Evolutionary conservation across 2,888 invertebrate genomes (phyloP), one percentile per base, ranked within the genome.

Genomic region (Seira ritae): DNA sequence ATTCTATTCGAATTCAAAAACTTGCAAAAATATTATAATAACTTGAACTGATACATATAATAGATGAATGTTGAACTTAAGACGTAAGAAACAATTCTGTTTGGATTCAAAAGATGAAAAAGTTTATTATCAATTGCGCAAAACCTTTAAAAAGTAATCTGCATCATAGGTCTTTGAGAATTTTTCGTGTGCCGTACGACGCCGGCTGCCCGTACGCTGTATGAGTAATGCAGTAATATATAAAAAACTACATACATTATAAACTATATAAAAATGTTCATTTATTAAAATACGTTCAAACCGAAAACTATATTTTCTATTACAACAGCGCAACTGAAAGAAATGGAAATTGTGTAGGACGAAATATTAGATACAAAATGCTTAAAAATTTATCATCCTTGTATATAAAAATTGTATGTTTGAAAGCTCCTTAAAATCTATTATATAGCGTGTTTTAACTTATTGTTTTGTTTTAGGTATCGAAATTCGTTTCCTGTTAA

Each of bases 401-500:
- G 76, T 70, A 75, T 66, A 75, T 75, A 80, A 80, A 81, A 42
- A 31, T n/a, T 31, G 70, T 50, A 66, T 71, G 81, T 76, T 37
- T 81, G 70, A 70, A 42, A 70, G 10, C n/a, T 12, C 81, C 75
- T 69, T 20, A 75, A 24, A 55, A 66, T n/a, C 55, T 72, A 81
- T 65, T 81, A 55, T 55, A 55, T 82, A 82, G 81, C 55, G 60
- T 76, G 81, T 82, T 81, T 80, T 81, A 82, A 82, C 81, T 82
- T 82, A 82, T 82, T 81, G 80, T 81, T 82, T 82, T 82, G 76
- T 82, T 82, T 82, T 82, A 82, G 81, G 81, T 82, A 66, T 76
- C 81, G 81, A 82, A 82, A 82, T 82, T 82, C 81, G 81, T 72
- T 76, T 82, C 71, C 81, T 82, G 81, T 76, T 82, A 82, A 71